phyloP scores from a whole-genome alignment of 2,797 vertebrate genomes.

The Uromys caudimaculatus region DNA sequence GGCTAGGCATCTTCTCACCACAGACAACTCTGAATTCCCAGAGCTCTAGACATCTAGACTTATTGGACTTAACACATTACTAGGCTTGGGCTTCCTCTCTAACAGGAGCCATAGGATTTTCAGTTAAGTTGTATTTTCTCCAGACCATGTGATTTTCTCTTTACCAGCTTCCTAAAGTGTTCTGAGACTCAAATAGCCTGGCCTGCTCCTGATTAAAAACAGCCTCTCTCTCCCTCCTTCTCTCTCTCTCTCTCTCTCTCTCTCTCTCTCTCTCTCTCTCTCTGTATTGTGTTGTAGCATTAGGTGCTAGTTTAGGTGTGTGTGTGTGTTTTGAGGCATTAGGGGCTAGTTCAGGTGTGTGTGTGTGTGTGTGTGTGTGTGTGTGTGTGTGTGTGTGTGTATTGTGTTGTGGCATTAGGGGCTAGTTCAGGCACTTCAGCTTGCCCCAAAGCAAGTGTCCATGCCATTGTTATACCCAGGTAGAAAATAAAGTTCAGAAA shows the following conservation, averaged over 20 bases:
- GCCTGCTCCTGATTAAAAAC: neutral
- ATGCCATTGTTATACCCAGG: slow-evolving; percentile 29
- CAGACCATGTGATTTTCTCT: neutral
- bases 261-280: no score
- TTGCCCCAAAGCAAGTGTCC: neutral
- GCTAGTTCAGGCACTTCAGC: neutral
- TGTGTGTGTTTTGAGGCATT: no score
- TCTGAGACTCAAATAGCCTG: neutral
- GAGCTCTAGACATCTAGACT: neutral
- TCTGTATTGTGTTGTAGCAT: neutral
- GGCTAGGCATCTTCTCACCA: neutral
- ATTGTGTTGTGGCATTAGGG: neutral
- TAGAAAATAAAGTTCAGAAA: slow-evolving; percentile 62
- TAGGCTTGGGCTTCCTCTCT: neutral
- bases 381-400: neutral
- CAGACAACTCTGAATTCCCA: neutral
- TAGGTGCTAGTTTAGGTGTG: neutral
- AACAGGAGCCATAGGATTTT: neutral
- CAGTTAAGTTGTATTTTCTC: neutral
- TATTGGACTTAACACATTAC: neutral
- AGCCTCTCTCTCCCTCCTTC: neutral
- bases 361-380: neutral
- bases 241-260: no score
- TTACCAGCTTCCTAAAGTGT: neutral
- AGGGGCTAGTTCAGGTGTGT: no score